Base-by-base conservation (phyloP, 2,888 invertebrate species). In the Crossocerus cetratus region DNA sequence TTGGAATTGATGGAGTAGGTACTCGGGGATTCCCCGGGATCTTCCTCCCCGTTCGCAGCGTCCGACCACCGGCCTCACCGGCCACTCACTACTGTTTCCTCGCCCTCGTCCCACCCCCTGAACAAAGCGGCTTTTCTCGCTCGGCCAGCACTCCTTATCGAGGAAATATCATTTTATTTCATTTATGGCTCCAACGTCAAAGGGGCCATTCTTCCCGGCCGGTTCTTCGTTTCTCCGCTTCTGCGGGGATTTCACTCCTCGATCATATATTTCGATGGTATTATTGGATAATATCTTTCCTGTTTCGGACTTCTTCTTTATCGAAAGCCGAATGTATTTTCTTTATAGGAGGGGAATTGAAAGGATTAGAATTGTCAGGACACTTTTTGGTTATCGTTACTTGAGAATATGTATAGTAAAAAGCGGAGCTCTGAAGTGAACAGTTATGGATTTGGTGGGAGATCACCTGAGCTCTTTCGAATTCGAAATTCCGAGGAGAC, bases 161-260 rank as follows among this genome's bases (percentile, higher is more conserved):
- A 78, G 78, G 76, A 86, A 89, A 89, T 90, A 89, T 90, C 89
- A 90, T 90, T 90, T 89, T 89, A 89, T 90, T 89, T 90, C 90
- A 89, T 90, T 90, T 90, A 90, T 89, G 83, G 84, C 84, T 85
- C 86, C 86, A 87, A 86, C 86, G 82, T 70, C 76, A 45, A 58
- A 69, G 68, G 68, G 80, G 73, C 76, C 76, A 80, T 73, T 77
- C 68, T 58, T 57, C 59, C 69, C 43, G 16, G 21, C 14, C 57
- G 54, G 60, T 76, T 59, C 60, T 70, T 67, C 64, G 73, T 57
- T 70, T 67, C 64, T 73, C 32, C 11, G 11, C 73, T 77, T 81
- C 79, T 73, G 77, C 69, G 65, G 69, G 68, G 74, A 67, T 59
- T 73, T 69, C 71, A 45, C 63, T 69, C 62, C 69, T 66, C 74